phyloP scores from a whole-genome alignment of 2,113 vertebrate species.

The Microtus ochrogaster region DNA sequence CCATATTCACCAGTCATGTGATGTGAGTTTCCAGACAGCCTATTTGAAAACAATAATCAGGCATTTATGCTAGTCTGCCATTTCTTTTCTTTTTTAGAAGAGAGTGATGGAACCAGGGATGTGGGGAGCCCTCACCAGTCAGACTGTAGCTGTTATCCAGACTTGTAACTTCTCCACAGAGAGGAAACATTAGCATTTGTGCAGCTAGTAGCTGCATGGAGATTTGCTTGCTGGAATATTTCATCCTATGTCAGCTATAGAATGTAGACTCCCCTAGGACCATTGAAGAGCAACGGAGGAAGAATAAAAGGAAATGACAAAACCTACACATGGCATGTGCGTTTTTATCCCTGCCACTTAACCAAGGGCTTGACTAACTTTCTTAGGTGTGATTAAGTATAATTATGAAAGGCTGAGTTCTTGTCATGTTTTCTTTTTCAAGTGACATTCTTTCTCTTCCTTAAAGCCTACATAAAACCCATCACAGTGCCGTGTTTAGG shows the following conservation, averaged over 20 bases:
- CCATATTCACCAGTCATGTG: conserved; percentile 1
- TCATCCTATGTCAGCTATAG: background rate
- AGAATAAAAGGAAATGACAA: background rate
- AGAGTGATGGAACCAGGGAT: background rate
- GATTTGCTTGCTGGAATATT: background rate
- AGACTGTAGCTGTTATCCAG: background rate
- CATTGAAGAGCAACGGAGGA: background rate
- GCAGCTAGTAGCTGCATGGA: background rate
- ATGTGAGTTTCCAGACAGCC: background rate
- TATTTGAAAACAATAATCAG: conserved; percentile 18
- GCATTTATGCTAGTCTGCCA: background rate
- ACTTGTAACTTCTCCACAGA: background rate
- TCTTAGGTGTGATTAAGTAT: background rate
- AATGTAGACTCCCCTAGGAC: background rate
- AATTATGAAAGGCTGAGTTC: background rate
- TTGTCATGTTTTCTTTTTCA: background rate
- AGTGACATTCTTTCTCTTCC: background rate
- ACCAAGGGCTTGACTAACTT: background rate
- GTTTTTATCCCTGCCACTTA: background rate
- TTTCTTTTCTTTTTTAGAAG: background rate
- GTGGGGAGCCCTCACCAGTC: background rate
- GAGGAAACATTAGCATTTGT: background rate
- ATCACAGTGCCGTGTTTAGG: background rate
- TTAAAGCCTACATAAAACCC: background rate
- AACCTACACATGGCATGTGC: background rate